These are phyloP conservation scores for Camponotus floridanus DNA, from an alignment of 1,140 invertebrate species.

Conservation along the genomic window DNA sequence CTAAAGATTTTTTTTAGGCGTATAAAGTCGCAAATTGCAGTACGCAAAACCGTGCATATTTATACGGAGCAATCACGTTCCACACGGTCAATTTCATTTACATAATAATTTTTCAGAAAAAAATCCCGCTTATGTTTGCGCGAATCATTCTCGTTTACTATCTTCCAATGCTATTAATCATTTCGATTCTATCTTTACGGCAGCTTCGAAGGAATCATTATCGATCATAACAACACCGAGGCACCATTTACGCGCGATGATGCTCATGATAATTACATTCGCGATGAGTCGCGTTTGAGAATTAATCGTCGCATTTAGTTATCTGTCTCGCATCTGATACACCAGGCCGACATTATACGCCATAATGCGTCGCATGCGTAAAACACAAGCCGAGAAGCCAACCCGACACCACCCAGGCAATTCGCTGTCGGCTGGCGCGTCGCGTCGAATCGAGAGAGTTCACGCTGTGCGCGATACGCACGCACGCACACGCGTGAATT, in stretches of 20 bases:
- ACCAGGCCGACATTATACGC: not conserved
- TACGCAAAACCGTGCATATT: not conserved
- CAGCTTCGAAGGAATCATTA: not conserved
- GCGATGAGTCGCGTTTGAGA: not conserved
- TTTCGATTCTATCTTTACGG: not conserved
- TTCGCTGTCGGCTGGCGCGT: not conserved
- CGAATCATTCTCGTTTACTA: not conserved
- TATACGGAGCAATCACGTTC: not conserved
- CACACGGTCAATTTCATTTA: not conserved
- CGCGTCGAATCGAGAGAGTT: constrained; percentile 57
- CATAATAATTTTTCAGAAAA: constrained; percentile 3
- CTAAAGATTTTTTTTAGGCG: not conserved
- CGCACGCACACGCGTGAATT: constrained; percentile 26
- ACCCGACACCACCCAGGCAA: not conserved
- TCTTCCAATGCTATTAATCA: not conserved
- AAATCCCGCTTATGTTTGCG: not conserved
- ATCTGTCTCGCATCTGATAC: constrained; percentile 22
- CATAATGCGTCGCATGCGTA: constrained; percentile 23
- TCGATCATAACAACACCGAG: not conserved
- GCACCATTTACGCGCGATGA: not conserved
- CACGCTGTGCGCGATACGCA: constrained; percentile 33
- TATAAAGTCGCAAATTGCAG: not conserved
- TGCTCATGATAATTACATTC: constrained; percentile 24
- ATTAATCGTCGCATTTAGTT: constrained; percentile 52
- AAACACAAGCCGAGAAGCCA: constrained; percentile 18